phyloP scores from a whole-genome alignment of 2,797 vertebrate species.

The Odontamblyopus rebecca region DNA sequence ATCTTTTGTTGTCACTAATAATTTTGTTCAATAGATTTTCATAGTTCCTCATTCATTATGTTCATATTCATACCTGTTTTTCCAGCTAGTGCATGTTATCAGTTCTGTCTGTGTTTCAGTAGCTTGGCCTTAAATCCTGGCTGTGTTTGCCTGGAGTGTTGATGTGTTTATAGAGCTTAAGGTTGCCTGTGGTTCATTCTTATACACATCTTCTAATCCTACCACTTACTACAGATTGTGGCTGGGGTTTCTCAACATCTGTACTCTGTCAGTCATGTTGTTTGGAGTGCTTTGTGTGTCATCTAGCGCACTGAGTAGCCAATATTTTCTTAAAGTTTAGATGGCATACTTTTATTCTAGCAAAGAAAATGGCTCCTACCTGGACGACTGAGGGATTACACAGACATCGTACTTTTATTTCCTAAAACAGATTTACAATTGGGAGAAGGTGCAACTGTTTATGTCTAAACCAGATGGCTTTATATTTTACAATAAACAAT shows the following conservation, averaged over 20 bases:
- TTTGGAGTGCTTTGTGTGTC: constrained; percentile 39
- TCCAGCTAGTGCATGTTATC: constrained; percentile 53
- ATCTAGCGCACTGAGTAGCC: constrained; percentile 11
- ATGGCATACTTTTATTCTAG: neutral
- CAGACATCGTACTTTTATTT: neutral
- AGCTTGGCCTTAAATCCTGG: constrained; percentile 50
- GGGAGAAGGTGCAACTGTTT: neutral
- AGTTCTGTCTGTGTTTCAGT: constrained; percentile 57
- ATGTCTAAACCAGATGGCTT: neutral
- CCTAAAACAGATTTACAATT: neutral
- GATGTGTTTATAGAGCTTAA: constrained; percentile 49
- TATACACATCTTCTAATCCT: constrained; percentile 24
- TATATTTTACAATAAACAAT: too few relatives aligned
- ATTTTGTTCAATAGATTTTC: constrained; percentile 9
- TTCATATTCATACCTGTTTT: constrained; percentile 7
- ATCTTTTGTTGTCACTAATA: neutral
- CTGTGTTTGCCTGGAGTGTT: constrained; percentile 44
- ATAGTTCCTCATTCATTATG: constrained; percentile 27
- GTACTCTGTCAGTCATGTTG: constrained; percentile 21
- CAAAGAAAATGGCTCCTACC: too few relatives aligned
- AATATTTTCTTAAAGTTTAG: neutral
- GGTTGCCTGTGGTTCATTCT: constrained; percentile 44
- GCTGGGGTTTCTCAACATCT: constrained; percentile 41
- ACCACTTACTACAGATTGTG: constrained; percentile 33
- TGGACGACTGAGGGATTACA: too few relatives aligned